These are phyloP conservation scores for Drosophila barbarae DNA, from an alignment of 2,888 invertebrate species.

Conservation along the genomic window DNA sequence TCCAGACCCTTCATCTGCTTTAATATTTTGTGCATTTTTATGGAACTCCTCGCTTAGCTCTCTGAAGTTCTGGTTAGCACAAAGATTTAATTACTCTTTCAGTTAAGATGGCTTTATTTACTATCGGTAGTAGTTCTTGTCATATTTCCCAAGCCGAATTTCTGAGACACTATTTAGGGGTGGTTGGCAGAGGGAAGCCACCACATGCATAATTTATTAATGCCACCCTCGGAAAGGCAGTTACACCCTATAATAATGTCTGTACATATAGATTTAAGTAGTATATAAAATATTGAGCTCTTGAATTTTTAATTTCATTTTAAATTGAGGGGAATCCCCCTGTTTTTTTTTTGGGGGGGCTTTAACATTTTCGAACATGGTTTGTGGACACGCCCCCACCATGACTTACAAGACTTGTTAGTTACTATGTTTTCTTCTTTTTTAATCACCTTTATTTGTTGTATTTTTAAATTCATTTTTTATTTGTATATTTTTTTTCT, in stretches of 20 bases:
- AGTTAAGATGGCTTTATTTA: background rate
- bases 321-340: constrained; percentile 2
- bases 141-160: constrained; percentile 1
- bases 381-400: constrained; percentile 32
- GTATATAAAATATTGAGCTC: background rate
- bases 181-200: background rate
- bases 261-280: background rate
- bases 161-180: constrained; percentile 1
- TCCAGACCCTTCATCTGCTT: background rate
- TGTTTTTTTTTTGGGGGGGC: constrained; percentile 7
- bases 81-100: constrained; percentile 1
- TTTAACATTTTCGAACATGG: constrained; percentile 7
- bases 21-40: background rate
- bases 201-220: constrained; percentile 9
- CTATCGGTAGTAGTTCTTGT: background rate
- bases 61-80: background rate
- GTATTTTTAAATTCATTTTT: background rate
- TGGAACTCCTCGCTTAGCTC: background rate
- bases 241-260: background rate
- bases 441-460: constrained; percentile 7
- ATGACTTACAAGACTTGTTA: constrained; percentile 19
- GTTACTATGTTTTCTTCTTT: background rate
- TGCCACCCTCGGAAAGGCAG: constrained; percentile 6
- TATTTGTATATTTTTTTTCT: background rate
- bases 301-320: background rate